Evolutionary conservation across 2,113 vertebrate genomes (phyloP), one percentile per base, ranked within the genome.

Genomic region (Panthera tigris): DNA sequence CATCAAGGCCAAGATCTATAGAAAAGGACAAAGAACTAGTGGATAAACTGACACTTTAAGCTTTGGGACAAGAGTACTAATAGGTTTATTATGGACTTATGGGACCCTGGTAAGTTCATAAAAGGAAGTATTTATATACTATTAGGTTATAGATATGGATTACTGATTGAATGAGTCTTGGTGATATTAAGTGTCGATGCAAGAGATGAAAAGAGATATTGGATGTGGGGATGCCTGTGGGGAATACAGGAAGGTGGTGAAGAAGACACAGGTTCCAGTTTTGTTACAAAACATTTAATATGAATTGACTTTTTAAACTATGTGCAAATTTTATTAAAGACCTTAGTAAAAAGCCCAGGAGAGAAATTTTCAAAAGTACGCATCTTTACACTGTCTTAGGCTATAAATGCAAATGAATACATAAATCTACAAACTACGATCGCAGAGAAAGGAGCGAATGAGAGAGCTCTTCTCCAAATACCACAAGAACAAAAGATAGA

Each of bases 11-110:
- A 66, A 29, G 7, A 41, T 41, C 6, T 50, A 23, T 7, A 48
- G 23, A 66, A 15, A 87, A 74, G 21, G 19, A 13, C 5, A 78
- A 33, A 45, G 0, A 48, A 5, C 1, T 50, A 57, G 19, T 16
- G 5, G 2, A 5, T n/a, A 23, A 5, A 2, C 8, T 29, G 27
- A 74, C 31, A 81, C 2, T 33, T 57, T 14, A 8, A 31, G 0
- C 7, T 48, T 84, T 29, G 48, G 14, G 10, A 78, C 27, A 29
- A 45, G 6, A 45, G 5, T 10, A 27, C 29, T 39, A 4, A 66
- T 12, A 52, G 18, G 21, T 13, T 87, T 81, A 27, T 57, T 5
- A 27, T 2, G 63, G 15, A 81, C 39, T 55, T 82, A 5, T 74
- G 21, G 29, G 2, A 21, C 65, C n/a, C 1, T 82, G 16, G 36